phyloP scores from a whole-genome alignment of 2,888 invertebrate species.

The Xanthorhoe spadicearia region DNA sequence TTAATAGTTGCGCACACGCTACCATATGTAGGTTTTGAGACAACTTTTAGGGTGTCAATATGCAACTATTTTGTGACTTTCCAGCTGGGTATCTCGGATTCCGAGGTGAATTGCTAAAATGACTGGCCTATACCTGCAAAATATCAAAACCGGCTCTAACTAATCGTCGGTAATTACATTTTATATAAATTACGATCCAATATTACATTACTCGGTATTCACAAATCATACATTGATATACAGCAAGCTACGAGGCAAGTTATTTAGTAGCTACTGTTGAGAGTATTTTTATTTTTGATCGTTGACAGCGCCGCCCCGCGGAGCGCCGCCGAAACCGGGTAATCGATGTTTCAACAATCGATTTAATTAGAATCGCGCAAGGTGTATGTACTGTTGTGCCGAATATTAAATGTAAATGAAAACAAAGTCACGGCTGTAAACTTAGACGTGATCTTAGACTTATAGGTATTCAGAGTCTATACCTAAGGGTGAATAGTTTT shows the following conservation, averaged over 20 bases:
- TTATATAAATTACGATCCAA: slow-evolving; percentile 25
- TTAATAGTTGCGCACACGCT: no score
- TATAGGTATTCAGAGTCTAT: no score
- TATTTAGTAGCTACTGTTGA: slow-evolving; percentile 68
- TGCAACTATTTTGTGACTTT: no score
- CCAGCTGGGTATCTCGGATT: no score
- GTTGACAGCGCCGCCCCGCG: slow-evolving; percentile 55
- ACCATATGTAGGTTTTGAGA: no score
- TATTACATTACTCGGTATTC: slow-evolving; percentile 26
- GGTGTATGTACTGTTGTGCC: slow-evolving; percentile 50
- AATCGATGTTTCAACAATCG: slow-evolving; percentile 81
- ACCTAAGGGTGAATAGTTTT: no score
- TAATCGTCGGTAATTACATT: slow-evolving; percentile 30
- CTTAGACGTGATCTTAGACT: no score
- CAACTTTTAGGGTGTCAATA: no score
- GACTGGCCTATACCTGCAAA: no score
- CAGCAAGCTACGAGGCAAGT: slow-evolving; percentile 35
- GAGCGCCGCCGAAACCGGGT: slow-evolving; percentile 70
- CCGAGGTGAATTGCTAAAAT: no score
- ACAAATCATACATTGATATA: slow-evolving; percentile 29
- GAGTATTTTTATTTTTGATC: slow-evolving; percentile 34
- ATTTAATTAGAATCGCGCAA: slow-evolving; percentile 76
- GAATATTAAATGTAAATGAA: background rate
- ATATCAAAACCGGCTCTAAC: slow-evolving; percentile 9
- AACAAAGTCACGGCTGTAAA: background rate